Conservation (phyloP, 2,888 invertebrate genomes). For the Athalia circularis region DNA sequence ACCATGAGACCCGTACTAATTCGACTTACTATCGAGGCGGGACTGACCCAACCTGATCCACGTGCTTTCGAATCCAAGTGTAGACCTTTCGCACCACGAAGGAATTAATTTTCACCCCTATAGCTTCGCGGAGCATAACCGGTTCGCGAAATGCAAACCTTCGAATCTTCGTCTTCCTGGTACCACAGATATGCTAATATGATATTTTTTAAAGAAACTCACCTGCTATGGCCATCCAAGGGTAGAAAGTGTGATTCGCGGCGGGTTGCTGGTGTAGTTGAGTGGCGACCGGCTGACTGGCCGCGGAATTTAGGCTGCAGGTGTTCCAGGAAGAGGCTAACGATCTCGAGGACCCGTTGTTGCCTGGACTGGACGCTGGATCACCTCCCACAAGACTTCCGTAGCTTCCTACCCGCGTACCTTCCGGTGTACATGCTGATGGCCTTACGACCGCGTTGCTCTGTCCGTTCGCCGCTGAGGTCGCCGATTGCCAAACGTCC, state of each 20-base stretch:
- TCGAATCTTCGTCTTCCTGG: too few species aligned
- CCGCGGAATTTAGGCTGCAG: conserved; percentile 89
- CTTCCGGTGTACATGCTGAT: conserved; percentile 92
- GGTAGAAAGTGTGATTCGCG: conserved; percentile 95
- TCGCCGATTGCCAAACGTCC: conserved; percentile 83
- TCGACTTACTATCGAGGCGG: background rate
- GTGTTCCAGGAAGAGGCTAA: conserved; percentile 91
- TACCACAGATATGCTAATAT: conserved; percentile 29
- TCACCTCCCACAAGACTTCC: conserved; percentile 86
- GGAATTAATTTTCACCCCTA: background rate
- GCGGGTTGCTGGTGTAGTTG: conserved; percentile 91
- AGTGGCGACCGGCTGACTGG: conserved; percentile 85
- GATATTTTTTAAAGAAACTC: conserved; percentile 73
- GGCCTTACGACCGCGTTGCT: conserved; percentile 82
- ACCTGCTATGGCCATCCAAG: conserved; percentile 99
- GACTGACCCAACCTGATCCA: conserved; percentile 28
- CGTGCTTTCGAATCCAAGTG: conserved; percentile 16
- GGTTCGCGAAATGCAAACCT: conserved; percentile 8
- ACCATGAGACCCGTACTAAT: background rate
- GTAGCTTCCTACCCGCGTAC: conserved; percentile 85
- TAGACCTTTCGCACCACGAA: conserved; percentile 36
- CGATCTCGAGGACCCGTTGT: conserved; percentile 77
- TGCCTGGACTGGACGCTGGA: conserved; percentile 85
- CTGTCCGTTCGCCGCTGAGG: conserved; percentile 81
- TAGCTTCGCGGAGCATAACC: conserved; percentile 27